Percentiles rank a stretch among this genome's conserved stretches.
Conservation (phyloP, 2,113 vertebrate genomes). For the Chaenogobius annularis region DNA sequence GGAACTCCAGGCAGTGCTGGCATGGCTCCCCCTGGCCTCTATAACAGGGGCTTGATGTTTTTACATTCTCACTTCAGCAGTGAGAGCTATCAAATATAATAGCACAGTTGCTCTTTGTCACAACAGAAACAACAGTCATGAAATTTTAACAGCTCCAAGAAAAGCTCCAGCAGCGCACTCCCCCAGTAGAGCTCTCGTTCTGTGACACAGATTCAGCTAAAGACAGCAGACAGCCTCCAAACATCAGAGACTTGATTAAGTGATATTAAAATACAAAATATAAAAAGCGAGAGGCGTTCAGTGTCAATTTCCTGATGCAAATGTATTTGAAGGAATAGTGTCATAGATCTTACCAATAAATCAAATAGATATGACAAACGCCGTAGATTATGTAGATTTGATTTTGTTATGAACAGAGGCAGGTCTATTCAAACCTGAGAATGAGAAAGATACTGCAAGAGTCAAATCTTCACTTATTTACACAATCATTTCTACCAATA, state of each 20-base stretch:
- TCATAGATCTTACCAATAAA: too few relatives aligned
- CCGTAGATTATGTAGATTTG: too few relatives aligned
- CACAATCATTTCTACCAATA: too few relatives aligned
- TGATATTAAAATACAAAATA: constrained; percentile 14
- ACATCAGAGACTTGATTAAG: constrained; percentile 19
- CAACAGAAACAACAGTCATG: constrained; percentile 59
- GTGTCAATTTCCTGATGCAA: neutral
- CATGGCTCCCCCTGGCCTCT: constrained; percentile 44
- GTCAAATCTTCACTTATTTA: too few relatives aligned
- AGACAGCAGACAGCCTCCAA: constrained; percentile 14
- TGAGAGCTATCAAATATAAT: constrained; percentile 65
- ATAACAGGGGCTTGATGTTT: constrained; percentile 43
- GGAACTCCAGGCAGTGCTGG: constrained; percentile 29
- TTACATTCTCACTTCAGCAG: constrained; percentile 60
- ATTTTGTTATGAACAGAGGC: too few relatives aligned
- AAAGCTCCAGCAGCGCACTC: constrained; percentile 32
- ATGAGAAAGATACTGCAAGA: too few relatives aligned
- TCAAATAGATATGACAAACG: too few relatives aligned
- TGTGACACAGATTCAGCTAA: constrained; percentile 42
- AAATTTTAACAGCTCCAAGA: constrained; percentile 57
- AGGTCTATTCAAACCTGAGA: too few relatives aligned
- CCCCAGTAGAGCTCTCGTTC: constrained; percentile 32
- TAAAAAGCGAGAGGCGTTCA: constrained; percentile 2
- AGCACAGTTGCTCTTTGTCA: constrained; percentile 62
- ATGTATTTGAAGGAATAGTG: neutral